These are phyloP conservation scores for Thunnus thynnus DNA, from an alignment of 2,113 vertebrate genomes.

Conservation along the genomic window DNA sequence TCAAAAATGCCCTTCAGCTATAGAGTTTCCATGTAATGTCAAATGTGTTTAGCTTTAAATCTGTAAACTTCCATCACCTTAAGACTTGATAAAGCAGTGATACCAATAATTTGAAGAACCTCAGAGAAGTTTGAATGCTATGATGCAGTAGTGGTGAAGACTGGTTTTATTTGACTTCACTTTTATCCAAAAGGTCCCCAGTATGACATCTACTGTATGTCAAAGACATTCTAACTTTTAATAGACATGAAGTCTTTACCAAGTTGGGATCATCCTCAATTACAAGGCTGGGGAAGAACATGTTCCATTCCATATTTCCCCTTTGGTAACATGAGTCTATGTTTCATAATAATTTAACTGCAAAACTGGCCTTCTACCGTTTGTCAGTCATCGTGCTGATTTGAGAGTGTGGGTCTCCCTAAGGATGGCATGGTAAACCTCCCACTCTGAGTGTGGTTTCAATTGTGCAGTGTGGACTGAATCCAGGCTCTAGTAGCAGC, in stretches of 20 bases:
- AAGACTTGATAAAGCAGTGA: not conserved
- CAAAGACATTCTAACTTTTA: slow-evolving; percentile 29
- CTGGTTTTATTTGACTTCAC: slow-evolving; percentile 8
- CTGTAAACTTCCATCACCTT: not conserved
- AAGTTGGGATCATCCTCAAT: slow-evolving; percentile 39
- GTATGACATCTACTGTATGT: slow-evolving; percentile 7
- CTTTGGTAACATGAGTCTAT: slow-evolving; percentile 58
- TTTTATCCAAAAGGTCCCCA: slow-evolving; percentile 18
- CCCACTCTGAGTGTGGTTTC: slow-evolving; percentile 76
- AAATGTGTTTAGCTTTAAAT: not conserved
- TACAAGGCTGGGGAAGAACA: slow-evolving; percentile 51
- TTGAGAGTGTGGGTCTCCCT: slow-evolving; percentile 56
- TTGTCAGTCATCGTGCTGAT: slow-evolving; percentile 73
- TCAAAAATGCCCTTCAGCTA: slow-evolving; percentile 9
- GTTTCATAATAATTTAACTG: slow-evolving; percentile 67
- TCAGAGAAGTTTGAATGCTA: slow-evolving; percentile 5
- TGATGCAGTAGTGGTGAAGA: not conserved
- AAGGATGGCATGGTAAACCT: slow-evolving; percentile 72
- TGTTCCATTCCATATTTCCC: slow-evolving; percentile 65
- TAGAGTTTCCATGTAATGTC: not conserved
- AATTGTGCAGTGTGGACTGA: slow-evolving; percentile 63
- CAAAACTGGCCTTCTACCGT: slow-evolving; percentile 57
- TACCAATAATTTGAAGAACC: not conserved
- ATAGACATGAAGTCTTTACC: slow-evolving; percentile 14
- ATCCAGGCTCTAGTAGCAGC: slow-evolving; percentile 73